phyloP scores from a whole-genome alignment of 2,113 vertebrate genomes.

The Uria aalge region DNA sequence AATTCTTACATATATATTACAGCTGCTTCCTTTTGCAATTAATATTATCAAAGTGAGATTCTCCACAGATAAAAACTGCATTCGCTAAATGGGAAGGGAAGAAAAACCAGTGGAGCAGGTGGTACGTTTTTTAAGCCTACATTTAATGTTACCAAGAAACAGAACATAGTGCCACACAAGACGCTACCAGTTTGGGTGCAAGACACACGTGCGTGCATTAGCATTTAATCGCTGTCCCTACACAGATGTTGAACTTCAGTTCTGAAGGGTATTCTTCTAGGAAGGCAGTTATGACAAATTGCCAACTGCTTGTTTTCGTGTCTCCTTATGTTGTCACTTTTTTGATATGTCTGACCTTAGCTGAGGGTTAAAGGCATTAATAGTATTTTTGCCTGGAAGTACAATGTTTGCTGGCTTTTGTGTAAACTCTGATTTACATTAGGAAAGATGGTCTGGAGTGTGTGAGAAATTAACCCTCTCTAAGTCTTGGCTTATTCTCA shows the following conservation, averaged over 20 bases:
- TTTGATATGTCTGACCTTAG: background rate
- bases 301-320: background rate
- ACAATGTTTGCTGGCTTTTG: background rate
- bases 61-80: background rate
- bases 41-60: background rate
- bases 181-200: background rate
- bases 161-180: background rate
- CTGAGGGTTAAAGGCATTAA: background rate
- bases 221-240: background rate
- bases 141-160: background rate
- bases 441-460: background rate
- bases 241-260: background rate
- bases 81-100: background rate
- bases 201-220: fast-evolving
- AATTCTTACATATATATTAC: background rate
- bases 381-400: background rate
- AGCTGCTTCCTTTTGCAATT: background rate
- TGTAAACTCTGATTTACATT: background rate
- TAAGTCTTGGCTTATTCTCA: background rate
- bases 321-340: background rate
- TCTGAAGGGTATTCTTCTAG: background rate
- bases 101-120: background rate
- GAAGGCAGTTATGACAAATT: background rate
- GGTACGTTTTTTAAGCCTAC: background rate
- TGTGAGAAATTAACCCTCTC: background rate